Base-by-base conservation (phyloP, 1,140 invertebrate species). In the Drosophila hydei region DNA sequence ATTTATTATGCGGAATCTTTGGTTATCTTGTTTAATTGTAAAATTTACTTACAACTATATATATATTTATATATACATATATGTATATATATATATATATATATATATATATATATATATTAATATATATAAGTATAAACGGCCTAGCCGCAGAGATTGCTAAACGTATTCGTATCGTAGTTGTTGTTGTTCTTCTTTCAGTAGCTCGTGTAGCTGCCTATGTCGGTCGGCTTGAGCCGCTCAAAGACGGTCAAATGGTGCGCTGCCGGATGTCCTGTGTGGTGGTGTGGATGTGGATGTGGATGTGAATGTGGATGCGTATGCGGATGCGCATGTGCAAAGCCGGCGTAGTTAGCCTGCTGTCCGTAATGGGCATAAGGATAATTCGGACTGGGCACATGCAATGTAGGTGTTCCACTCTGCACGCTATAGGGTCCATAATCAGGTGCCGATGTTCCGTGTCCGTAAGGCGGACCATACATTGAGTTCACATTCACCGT, bases 301-400 rank as follows among this genome's bases (percentile, higher is more conserved):
- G 68, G 51, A 25, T 70, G 65, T 27, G 78, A 59, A 59, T 85
- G 69, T 7, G 54, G 42, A 36, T 76, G 72, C 11, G 63, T 33
- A 50, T 77, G 73, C 7, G 65, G 30, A 74, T 73, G 72, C 25
- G 60, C 12, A 70, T 73, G 59, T 14, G 60, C 33, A 16, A 51
- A 75, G 18, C 69, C 59, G 21, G 88, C 47, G 58, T 90, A 90
- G 23, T 72, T 77, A 6, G 45, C 59, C 42, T 90, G 87, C 1
- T 73, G 87, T n/a, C 62, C 38, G 36, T 75, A 87, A 12, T 75
- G 79, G 6, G 56, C 48, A 74, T 81, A 80, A 3, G 79, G 83
- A 74, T 91, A 91, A 59, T 91, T 91, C 1, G 90, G 90, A 43
- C 87, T 91, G 1, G 90, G 90, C 33, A 91, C 75, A 40, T 91